These are phyloP conservation scores for Clarias batrachus DNA, from an alignment of 2,113 vertebrate genomes.

Conservation along the genomic window DNA sequence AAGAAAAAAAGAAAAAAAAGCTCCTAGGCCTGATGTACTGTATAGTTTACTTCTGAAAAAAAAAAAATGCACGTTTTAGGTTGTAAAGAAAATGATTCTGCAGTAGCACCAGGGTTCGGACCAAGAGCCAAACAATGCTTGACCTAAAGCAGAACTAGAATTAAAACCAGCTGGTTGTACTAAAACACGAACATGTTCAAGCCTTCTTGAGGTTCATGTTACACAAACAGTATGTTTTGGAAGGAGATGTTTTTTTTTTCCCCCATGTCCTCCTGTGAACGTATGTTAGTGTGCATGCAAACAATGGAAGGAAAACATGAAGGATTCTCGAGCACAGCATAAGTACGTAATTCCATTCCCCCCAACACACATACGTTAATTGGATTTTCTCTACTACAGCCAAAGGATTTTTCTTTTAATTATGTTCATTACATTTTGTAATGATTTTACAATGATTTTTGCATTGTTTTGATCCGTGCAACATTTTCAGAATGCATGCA, in stretches of 20 bases:
- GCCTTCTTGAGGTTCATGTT: not conserved
- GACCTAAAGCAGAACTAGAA: not conserved
- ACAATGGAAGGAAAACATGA: not conserved
- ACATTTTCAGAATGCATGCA: not conserved
- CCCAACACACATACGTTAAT: not conserved
- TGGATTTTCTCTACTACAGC: not conserved
- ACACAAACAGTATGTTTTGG: not conserved
- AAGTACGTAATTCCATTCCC: not conserved
- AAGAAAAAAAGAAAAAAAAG: not conserved
- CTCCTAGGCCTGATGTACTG: not conserved
- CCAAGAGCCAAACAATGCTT: not conserved
- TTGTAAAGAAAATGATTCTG: not conserved
- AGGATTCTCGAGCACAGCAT: not conserved
- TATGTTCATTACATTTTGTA: not conserved
- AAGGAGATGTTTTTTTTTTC: not conserved
- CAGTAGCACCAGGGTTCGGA: not conserved
- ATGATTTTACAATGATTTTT: not conserved
- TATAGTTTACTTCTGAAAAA: not conserved
- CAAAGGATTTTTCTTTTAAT: not conserved
- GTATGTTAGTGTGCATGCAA: not conserved
- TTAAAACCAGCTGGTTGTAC: not conserved
- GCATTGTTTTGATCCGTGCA: not conserved
- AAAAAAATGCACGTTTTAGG: not conserved
- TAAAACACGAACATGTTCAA: not conserved
- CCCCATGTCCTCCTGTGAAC: not conserved